Percentiles rank a stretch among this genome's conserved stretches.
Evolutionary conservation across 2,113 vertebrate genomes (phyloP).

Genomic region (Oncorhynchus nerka): DNA sequence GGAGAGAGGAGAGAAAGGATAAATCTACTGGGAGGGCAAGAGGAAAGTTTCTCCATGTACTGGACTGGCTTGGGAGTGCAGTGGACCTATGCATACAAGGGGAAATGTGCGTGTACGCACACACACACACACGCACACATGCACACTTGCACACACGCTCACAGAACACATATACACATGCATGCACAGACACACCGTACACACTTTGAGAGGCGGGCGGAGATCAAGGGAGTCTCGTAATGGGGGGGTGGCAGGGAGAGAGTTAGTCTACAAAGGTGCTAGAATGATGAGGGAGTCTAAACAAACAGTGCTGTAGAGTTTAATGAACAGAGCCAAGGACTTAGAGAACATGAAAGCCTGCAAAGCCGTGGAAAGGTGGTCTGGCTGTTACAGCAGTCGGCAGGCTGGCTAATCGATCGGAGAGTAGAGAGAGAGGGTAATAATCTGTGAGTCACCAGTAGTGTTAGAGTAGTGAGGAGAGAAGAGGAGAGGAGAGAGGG

Average conservation of each 20-base stretch:
- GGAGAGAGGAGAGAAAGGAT: not conserved
- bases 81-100: no score
- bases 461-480: not conserved
- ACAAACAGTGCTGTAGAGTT: conserved; percentile 58
- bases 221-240: not conserved
- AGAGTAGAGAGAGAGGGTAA: conserved; percentile 40
- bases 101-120: not conserved
- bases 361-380: conserved; percentile 54
- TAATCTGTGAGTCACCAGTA: conserved; percentile 33
- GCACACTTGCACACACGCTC: conserved; percentile 52
- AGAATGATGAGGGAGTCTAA: conserved; percentile 46
- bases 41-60: not conserved
- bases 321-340: conserved; percentile 55
- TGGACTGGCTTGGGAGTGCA: not conserved
- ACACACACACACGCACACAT: conserved; percentile 27
- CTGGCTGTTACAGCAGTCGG: conserved; percentile 43
- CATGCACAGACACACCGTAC: conserved; percentile 3
- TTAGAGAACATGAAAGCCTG: conserved; percentile 60
- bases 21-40: not conserved
- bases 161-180: no score
- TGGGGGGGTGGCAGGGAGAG: not conserved
- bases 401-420: conserved; percentile 54
- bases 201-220: conserved; percentile 6
- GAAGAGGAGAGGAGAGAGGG: not conserved
- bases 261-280: conserved; percentile 17